Percentiles rank a stretch among this genome's conserved stretches.
phyloP scores from a whole-genome alignment of 2,888 invertebrate species.

The Criorhina ranunculi region DNA sequence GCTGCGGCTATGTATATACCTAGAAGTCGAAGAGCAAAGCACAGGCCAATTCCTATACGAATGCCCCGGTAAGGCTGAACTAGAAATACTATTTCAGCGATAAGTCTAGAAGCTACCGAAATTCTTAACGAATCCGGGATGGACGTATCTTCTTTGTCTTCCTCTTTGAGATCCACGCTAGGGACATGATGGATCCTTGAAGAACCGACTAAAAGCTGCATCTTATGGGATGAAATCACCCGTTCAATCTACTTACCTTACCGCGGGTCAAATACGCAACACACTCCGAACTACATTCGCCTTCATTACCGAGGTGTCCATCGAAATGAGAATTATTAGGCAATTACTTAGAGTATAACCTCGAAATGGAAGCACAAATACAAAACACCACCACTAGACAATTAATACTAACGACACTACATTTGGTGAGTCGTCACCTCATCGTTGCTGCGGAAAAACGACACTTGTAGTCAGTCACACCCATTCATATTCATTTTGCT shows the following conservation, averaged over 20 bases:
- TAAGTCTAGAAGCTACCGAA: no score
- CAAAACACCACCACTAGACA: not conserved
- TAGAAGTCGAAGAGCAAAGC: no score
- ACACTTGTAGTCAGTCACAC: conserved; percentile 45
- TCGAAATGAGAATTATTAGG: conserved; percentile 32
- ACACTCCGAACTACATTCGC: not conserved
- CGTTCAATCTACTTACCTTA: not conserved
- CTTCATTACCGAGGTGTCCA: not conserved
- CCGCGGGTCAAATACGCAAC: not conserved
- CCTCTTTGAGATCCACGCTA: no score
- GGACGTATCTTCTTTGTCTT: no score
- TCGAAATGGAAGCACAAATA: conserved; percentile 4
- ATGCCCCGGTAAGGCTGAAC: no score
- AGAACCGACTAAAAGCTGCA: no score
- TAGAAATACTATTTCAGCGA: no score
- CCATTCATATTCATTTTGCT: conserved; percentile 39
- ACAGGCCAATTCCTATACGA: no score
- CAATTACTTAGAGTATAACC: conserved; percentile 23
- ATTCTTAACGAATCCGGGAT: no score
- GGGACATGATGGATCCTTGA: no score
- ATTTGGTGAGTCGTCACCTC: conserved; percentile 20
- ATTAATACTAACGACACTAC: conserved; percentile 15
- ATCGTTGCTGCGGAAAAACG: conserved; percentile 20
- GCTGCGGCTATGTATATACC: no score
- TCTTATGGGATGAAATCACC: conserved; percentile 1